Evolutionary conservation across 2,888 invertebrate species (phyloP).

Genomic region (Leptothorax acervorum): DNA sequence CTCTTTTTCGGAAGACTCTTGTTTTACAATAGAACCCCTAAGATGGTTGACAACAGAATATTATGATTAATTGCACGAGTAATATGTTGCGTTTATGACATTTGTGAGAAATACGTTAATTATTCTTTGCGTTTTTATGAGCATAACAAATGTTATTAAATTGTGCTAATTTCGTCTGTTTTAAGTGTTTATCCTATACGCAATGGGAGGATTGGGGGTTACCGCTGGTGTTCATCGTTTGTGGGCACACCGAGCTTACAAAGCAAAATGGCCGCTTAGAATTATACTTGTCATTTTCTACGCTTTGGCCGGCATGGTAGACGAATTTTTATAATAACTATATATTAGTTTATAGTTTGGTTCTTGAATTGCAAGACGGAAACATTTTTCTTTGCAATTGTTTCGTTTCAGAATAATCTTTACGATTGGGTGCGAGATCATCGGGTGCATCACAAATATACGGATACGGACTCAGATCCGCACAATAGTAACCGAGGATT

Average conservation of each 20-base stretch:
- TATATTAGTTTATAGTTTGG: too few species aligned
- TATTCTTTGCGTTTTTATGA: neutral
- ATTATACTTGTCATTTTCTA: slow-evolving; percentile 88
- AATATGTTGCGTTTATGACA: neutral
- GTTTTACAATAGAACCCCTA: neutral
- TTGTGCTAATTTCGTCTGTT: neutral
- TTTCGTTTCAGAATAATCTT: slow-evolving; percentile 88
- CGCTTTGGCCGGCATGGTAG: slow-evolving; percentile 90
- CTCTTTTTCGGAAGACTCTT: neutral
- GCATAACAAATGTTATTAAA: neutral
- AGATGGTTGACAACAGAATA: neutral
- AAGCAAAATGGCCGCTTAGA: slow-evolving; percentile 88
- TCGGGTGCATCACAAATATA: slow-evolving; percentile 90
- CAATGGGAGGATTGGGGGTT: slow-evolving; percentile 88
- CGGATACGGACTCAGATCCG: slow-evolving; percentile 93
- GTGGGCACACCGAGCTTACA: slow-evolving; percentile 90
- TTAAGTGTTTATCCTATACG: slow-evolving; percentile 82
- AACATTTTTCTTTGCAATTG: neutral
- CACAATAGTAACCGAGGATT: slow-evolving; percentile 94
- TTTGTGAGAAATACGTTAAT: neutral
- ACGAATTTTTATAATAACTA: slow-evolving; percentile 38
- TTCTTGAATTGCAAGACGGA: neutral
- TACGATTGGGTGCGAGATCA: slow-evolving; percentile 92
- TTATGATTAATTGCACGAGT: neutral
- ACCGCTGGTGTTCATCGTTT: slow-evolving; percentile 90